Conservation (phyloP, 2,797 vertebrate genomes). For the Pangasius macronema region DNA sequence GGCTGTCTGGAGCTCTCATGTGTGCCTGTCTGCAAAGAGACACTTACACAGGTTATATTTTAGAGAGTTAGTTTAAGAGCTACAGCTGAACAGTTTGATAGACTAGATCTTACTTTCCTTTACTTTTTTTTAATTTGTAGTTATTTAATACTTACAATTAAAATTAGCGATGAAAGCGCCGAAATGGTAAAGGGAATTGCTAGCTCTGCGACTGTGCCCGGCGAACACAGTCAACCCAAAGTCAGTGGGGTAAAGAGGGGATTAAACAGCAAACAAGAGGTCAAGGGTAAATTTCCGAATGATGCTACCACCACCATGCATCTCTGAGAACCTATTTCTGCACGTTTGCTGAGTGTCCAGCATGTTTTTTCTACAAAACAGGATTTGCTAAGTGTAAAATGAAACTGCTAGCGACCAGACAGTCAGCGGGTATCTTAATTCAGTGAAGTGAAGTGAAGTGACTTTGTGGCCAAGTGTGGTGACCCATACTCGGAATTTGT, state of each 20-base stretch:
- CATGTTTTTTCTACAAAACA: not conserved
- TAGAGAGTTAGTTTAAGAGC: not conserved
- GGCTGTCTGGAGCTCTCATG: not conserved
- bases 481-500: too few species aligned
- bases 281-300: not conserved
- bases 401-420: not conserved
- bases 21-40: not conserved
- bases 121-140: not conserved
- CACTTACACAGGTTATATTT: not conserved
- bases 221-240: not conserved
- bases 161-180: not conserved
- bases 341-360: not conserved
- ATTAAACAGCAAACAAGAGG: not conserved
- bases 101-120: not conserved
- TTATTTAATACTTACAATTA: not conserved
- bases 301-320: constrained; percentile 2
- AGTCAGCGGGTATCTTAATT: too few species aligned
- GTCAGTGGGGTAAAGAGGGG: not conserved
- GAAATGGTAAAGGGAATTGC: not conserved
- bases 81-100: not conserved
- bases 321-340: not conserved
- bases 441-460: too few species aligned
- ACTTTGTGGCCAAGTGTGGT: too few species aligned
- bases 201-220: not conserved
- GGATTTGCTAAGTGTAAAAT: not conserved